These are phyloP conservation scores for Echinarachnius parma DNA, from an alignment of 53 echinoderm and acorn worm species.

Conservation along the genomic window DNA sequence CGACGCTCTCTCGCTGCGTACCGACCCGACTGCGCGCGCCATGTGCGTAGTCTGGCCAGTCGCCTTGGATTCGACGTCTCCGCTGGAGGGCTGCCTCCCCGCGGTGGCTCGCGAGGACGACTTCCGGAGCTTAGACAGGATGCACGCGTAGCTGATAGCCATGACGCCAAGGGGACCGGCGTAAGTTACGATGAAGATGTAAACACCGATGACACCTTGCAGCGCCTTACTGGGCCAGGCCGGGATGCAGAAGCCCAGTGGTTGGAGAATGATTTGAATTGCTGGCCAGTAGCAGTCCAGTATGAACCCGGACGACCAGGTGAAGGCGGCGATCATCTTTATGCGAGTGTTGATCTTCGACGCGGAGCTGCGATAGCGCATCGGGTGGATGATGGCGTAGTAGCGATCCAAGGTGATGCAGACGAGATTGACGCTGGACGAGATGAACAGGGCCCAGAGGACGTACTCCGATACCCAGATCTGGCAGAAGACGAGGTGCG, in stretches of 20 bases:
- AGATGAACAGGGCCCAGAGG: slow-evolving; percentile 82
- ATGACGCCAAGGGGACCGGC: slow-evolving; percentile 70
- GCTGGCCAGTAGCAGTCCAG: slow-evolving; percentile 79
- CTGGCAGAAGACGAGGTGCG: slow-evolving; percentile 61
- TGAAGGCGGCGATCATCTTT: slow-evolving; percentile 43
- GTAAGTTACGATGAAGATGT: slow-evolving; percentile 82
- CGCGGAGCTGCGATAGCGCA: slow-evolving; percentile 61
- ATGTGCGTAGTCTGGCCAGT: background rate
- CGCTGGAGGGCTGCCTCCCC: slow-evolving; percentile 35
- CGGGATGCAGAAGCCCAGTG: slow-evolving; percentile 52
- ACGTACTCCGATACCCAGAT: slow-evolving; percentile 86
- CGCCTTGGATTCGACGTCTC: too few relatives aligned
- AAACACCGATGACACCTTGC: slow-evolving; percentile 62
- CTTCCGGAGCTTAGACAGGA: slow-evolving; percentile 60
- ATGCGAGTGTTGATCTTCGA: slow-evolving; percentile 31
- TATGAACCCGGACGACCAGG: slow-evolving; percentile 72
- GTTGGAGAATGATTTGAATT: slow-evolving; percentile 58
- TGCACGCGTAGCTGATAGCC: slow-evolving; percentile 63
- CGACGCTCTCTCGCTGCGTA: slow-evolving; percentile 49
- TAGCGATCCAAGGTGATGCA: slow-evolving; percentile 84
- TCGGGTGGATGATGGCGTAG: slow-evolving; percentile 72
- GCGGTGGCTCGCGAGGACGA: slow-evolving; percentile 31
- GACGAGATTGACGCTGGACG: slow-evolving; percentile 72
- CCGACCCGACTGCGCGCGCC: slow-evolving; percentile 3
- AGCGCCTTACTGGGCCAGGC: slow-evolving; percentile 40